phyloP scores from a whole-genome alignment of 2,797 vertebrate genomes.

The Microctenopoma steveboyesi region DNA sequence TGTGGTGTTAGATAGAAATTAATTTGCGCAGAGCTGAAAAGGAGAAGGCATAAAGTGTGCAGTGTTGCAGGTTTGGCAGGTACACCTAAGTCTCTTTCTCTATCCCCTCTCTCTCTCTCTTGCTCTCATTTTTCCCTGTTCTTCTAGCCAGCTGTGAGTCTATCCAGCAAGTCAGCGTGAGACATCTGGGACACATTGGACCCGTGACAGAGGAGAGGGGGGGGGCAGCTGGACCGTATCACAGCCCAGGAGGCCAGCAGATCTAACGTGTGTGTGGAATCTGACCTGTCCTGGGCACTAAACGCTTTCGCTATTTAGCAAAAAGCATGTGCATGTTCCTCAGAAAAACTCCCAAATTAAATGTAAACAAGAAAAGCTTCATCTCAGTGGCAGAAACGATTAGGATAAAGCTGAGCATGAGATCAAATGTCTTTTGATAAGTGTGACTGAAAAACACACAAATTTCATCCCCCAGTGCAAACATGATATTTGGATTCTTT shows the following conservation, averaged over 20 bases:
- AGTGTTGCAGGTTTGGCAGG: constrained; percentile 51
- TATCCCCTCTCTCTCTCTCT: background rate
- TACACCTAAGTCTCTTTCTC: constrained; percentile 15
- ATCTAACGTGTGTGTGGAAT: constrained; percentile 58
- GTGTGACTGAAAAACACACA: too few species aligned
- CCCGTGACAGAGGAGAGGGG: constrained; percentile 56
- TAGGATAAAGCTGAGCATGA: background rate
- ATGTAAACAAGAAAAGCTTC: background rate
- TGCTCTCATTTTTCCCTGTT: constrained; percentile 30
- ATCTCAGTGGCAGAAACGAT: background rate
- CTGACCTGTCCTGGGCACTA: constrained; percentile 54
- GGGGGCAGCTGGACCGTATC: constrained; percentile 69
- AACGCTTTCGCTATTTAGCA: constrained; percentile 7
- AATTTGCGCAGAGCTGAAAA: constrained; percentile 22
- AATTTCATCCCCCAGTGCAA: too few species aligned
- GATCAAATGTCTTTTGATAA: background rate
- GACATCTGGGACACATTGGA: constrained; percentile 83
- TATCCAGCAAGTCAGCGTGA: constrained; percentile 69
- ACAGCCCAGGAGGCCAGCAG: constrained; percentile 53
- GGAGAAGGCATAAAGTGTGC: constrained; percentile 26
- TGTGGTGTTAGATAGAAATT: constrained; percentile 23
- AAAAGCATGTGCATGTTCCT: too few species aligned
- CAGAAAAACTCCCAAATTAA: too few species aligned
- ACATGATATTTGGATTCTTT: background rate
- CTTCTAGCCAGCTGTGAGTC: constrained; percentile 65